Percentiles rank a stretch among this genome's conserved stretches.
Conservation (phyloP, 1,140 invertebrate genomes). For the Zeugodacus cucurbitae region DNA sequence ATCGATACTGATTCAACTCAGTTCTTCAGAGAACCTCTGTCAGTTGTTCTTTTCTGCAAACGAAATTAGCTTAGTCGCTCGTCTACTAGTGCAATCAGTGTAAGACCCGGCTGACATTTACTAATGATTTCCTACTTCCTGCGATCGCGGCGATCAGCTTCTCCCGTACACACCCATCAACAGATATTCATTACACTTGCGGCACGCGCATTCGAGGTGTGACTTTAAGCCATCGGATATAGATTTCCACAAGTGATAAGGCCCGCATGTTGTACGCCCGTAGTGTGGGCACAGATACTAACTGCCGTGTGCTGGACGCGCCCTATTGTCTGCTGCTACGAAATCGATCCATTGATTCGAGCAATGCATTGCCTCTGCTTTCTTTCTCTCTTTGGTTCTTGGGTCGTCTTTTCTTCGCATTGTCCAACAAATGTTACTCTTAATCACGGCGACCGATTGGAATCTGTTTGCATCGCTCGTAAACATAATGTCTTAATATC, state of each 20-base stretch:
- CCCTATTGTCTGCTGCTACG: conserved; percentile 8
- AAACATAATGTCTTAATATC: background rate
- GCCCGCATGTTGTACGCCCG: background rate
- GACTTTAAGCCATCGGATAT: conserved; percentile 44
- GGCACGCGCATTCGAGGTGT: conserved; percentile 37
- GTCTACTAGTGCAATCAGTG: background rate
- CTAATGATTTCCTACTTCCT: conserved; percentile 27
- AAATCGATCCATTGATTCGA: background rate
- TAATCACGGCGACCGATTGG: background rate
- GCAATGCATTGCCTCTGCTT: background rate
- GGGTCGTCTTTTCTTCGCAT: background rate
- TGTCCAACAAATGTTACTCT: background rate
- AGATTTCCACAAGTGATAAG: conserved; percentile 43
- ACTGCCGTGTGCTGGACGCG: background rate
- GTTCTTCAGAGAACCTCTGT: background rate
- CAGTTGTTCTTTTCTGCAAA: too few relatives aligned
- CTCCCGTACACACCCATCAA: background rate
- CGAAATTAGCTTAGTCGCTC: background rate
- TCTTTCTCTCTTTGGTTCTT: background rate
- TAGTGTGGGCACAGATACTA: too few relatives aligned
- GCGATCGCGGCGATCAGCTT: background rate
- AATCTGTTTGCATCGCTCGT: background rate
- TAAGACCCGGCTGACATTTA: background rate
- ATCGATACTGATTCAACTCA: background rate
- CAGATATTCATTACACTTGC: background rate